These are phyloP conservation scores for Xestia sexstrigata DNA, from an alignment of 2,888 invertebrate genomes.

Conservation along the genomic window DNA sequence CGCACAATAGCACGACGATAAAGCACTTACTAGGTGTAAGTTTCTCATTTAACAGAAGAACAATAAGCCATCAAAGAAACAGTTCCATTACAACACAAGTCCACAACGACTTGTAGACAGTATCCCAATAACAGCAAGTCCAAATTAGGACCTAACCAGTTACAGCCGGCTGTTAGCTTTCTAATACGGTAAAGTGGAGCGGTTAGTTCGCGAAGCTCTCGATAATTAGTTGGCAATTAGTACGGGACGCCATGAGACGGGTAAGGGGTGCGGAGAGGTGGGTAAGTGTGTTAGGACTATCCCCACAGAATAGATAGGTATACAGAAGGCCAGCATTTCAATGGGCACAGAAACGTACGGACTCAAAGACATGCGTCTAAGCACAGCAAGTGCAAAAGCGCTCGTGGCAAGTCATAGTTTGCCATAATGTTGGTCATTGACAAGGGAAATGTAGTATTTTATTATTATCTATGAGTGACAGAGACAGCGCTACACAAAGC, in stretches of 20 bases:
- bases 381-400: neutral
- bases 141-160: conserved; percentile 37
- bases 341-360: neutral
- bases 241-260: conserved; percentile 32
- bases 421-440: neutral
- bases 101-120: conserved; percentile 20
- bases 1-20: neutral
- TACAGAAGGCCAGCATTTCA: neutral
- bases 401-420: neutral
- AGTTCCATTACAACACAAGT: conserved; percentile 8
- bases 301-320: neutral
- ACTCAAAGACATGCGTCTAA: neutral
- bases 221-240: conserved; percentile 66
- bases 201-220: conserved; percentile 48
- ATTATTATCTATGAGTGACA: neutral
- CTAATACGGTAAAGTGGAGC: conserved; percentile 49
- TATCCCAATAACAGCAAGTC: conserved; percentile 19
- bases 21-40: too few relatives aligned
- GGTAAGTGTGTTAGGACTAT: conserved; percentile 43
- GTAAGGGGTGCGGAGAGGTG: neutral
- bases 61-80: neutral
- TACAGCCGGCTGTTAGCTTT: conserved; percentile 40
- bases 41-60: neutral
- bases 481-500: neutral
- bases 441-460: neutral